Evolutionary conservation across 1,140 invertebrate species (phyloP), one percentile per base, ranked within the genome.

Genomic region (Dysdera silvatica): DNA sequence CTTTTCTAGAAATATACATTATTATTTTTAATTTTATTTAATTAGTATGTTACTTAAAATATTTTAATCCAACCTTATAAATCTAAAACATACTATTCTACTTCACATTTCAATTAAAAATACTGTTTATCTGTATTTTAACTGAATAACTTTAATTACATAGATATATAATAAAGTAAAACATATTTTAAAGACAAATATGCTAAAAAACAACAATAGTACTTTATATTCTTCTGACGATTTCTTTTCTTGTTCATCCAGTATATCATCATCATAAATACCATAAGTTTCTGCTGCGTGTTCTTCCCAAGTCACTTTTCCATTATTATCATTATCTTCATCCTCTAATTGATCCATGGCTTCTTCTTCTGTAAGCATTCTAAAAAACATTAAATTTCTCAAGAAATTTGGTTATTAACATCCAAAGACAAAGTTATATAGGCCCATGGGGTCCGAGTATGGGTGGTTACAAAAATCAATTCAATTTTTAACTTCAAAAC

Each of bases 331-430:
- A 16, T 81, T 80, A 79, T 96, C 92, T 2, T 87, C 84, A 74
- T 95, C 91, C 68, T 88, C 83, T 65, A 95, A 81, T 45, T 89
- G 81, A 74, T 95, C 91, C 53, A 84, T 79, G 0, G 89, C 88
- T 76, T 96, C 92, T 75, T 95, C 92, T 66, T 85, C 81, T 1
- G 91, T 89, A 0, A 96, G 75, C 79, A 87, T 88, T 70, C 88
- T 91, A 48, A 37, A 64, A 48, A 29, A 23, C 14, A 10, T 26
- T 41, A 55, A 58, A 16, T 45, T 40, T 54, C n/a, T n/a, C n/a
- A n/a, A n/a, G n/a, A n/a, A n/a, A n/a, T n/a, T n/a, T n/a, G n/a
- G n/a, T n/a, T n/a, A n/a, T n/a, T n/a, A n/a, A n/a, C n/a, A n/a
- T n/a, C n/a, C n/a, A n/a, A n/a, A n/a, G n/a, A n/a, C n/a, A n/a